Base-by-base conservation (phyloP, 1,140 invertebrate genomes). In the Odontomachus brunneus region DNA sequence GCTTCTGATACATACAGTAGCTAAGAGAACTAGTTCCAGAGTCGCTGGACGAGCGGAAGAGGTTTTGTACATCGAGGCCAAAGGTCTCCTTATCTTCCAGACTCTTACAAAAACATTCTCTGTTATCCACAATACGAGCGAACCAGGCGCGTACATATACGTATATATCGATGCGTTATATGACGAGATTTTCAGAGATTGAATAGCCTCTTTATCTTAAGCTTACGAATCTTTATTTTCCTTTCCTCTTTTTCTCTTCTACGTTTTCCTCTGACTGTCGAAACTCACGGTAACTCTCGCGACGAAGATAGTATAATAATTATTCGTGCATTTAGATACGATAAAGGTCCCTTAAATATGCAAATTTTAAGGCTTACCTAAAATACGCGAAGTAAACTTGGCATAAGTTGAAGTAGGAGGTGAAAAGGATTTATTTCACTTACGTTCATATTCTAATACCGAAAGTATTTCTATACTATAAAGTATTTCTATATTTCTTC, bases 91-190 rank as follows among this genome's bases (percentile, higher is more conserved):
- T 92, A 90, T 91, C 91, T 89, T 85, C 48, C 60, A 82, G 73
- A 85, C 62, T 82, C 85, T 83, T 82, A 92, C 89, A 91, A 92
- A 92, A 92, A 92, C 91, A 88, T 55, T 86, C 83, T 89, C 91
- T 91, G 90, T 92, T 91, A 90, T 88, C 88, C 85, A 75, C 83
- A 82, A 90, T 84, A 85, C 72, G 62, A 63, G 26, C 69, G 71
- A 75, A 53, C 84, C 60, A 75, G 48, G 48, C 66, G 65, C 19
- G 59, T 53, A 62, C 22, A 48, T 29, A 55, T 71, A 19, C 2
- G 51, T 57, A 66, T 12, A 65, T 83, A 89, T 89, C 88, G 88
- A 90, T 87, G 80, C 67, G 85, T 53, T 87, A 84, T 83, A 88
- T 53, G 72, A 85, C 67, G 76, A 90, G 88, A 91, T 91, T 92